Percentiles rank a stretch among this genome's conserved stretches.
phyloP scores from a whole-genome alignment of 2,888 invertebrate species.

The Eledone cirrhosa region DNA sequence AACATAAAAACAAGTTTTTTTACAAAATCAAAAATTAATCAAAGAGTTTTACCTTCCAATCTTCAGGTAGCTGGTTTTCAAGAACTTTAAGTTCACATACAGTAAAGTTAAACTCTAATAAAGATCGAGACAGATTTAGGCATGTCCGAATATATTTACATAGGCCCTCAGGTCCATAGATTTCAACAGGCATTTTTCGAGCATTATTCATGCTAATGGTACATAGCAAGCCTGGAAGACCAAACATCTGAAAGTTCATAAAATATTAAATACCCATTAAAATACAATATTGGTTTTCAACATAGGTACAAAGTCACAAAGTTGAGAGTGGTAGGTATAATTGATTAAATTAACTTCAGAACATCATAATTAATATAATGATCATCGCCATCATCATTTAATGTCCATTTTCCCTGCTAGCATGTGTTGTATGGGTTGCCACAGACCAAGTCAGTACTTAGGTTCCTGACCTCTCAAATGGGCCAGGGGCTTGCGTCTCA shows the following conservation, averaged over 20 bases:
- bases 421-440: no score
- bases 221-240: constrained; percentile 67
- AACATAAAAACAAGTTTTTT: no score
- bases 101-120: constrained; percentile 59
- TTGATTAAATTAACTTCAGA: no score
- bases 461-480: no score
- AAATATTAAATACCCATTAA: not conserved
- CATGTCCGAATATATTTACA: constrained; percentile 60
- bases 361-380: no score
- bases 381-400: no score
- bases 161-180: constrained; percentile 68
- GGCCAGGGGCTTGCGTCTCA: no score
- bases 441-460: no score
- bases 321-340: no score
- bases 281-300: not conserved
- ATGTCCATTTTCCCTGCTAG: no score
- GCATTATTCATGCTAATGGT: constrained; percentile 62
- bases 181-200: constrained; percentile 55
- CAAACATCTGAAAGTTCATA: constrained; percentile 62
- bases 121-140: constrained; percentile 62
- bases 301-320: no score
- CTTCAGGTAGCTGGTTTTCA: constrained; percentile 43
- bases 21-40: no score
- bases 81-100: constrained; percentile 66
- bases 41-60: constrained; percentile 40